Evolutionary conservation across 2,113 vertebrate genomes (phyloP).

Genomic region (Coreoperca whiteheadi): DNA sequence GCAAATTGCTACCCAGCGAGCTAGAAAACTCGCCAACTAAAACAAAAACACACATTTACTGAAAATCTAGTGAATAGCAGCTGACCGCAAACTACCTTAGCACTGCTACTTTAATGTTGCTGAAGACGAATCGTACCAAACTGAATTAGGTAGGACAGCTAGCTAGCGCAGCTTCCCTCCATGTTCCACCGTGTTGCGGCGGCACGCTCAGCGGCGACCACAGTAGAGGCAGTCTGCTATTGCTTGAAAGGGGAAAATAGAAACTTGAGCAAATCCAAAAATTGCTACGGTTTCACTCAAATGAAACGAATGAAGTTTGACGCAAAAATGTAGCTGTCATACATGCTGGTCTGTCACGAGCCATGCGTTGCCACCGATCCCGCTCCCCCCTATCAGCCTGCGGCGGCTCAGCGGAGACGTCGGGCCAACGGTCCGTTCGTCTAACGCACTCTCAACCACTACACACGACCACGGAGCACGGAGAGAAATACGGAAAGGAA

Average conservation of each 20-base stretch:
- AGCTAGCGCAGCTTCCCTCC: too few relatives aligned
- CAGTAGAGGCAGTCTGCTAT: too few relatives aligned
- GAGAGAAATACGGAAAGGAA: accelerated
- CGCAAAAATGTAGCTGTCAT: background rate
- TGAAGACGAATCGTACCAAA: accelerated
- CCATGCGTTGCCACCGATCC: background rate
- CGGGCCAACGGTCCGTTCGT: too few relatives aligned
- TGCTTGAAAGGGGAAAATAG: background rate
- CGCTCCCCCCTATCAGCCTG: background rate
- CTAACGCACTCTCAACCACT: too few relatives aligned
- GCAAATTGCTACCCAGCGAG: background rate
- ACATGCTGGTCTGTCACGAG: background rate
- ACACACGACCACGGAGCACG: background rate
- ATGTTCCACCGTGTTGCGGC: too few relatives aligned
- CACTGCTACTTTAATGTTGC: background rate
- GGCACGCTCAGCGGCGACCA: too few relatives aligned
- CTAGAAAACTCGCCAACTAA: background rate
- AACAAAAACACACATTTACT: background rate
- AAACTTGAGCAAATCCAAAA: background rate
- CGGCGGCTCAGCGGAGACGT: too few relatives aligned
- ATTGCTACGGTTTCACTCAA: background rate
- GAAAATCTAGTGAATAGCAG: background rate
- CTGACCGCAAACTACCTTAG: background rate
- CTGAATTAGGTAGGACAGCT: background rate
- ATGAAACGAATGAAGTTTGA: background rate